Evolutionary conservation across 2,888 invertebrate species (phyloP).

Genomic region (Aproaerema taeniolella): DNA sequence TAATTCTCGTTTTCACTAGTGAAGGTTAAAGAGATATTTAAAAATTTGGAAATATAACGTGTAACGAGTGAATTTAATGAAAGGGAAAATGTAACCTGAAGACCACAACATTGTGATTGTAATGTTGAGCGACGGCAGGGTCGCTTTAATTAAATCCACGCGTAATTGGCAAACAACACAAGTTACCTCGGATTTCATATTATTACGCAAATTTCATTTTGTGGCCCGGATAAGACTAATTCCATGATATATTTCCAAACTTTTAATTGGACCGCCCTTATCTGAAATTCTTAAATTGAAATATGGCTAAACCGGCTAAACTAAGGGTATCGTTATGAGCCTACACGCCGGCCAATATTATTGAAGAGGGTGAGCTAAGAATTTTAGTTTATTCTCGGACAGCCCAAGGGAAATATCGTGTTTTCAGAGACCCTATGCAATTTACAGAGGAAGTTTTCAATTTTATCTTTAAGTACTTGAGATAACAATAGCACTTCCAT

Average conservation of each 20-base stretch:
- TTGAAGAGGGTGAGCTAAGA: too few species aligned
- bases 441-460: neutral
- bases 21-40: too few species aligned
- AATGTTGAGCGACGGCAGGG: too few species aligned
- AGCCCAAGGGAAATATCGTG: neutral
- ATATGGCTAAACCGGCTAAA: too few species aligned
- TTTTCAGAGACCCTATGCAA: neutral
- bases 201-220: slow-evolving; percentile 1
- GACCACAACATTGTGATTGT: too few species aligned
- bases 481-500: slow-evolving; percentile 1
- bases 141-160: slow-evolving; percentile 24
- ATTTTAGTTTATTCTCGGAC: neutral
- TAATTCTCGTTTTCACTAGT: too few species aligned
- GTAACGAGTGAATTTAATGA: too few species aligned
- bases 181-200: slow-evolving; percentile 10
- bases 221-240: slow-evolving; percentile 8
- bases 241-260: slow-evolving; percentile 9
- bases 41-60: too few species aligned
- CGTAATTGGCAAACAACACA: slow-evolving; percentile 20
- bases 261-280: slow-evolving; percentile 10
- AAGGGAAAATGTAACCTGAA: too few species aligned
- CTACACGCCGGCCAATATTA: too few species aligned
- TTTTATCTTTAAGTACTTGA: neutral
- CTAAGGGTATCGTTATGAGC: too few species aligned
- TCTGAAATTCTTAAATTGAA: slow-evolving; percentile 9